Evolutionary conservation across 2,888 invertebrate genomes (phyloP).

Genomic region (Drosophila acutilabella): DNA sequence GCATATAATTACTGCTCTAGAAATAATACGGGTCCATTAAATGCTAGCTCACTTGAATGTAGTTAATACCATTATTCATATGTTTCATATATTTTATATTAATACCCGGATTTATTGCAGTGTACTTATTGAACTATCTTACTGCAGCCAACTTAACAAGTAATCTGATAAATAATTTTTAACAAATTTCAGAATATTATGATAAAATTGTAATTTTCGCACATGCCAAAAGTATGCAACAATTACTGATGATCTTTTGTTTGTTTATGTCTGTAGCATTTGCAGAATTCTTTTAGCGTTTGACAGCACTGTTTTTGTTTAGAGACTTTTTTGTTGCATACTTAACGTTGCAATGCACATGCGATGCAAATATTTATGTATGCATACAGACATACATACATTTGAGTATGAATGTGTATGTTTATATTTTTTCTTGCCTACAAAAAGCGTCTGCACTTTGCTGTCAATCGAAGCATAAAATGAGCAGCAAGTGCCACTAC

Average conservation of each 20-base stretch:
- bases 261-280: background rate
- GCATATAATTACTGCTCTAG: too few species aligned
- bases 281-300: slow-evolving; percentile 21
- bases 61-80: too few species aligned
- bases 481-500: slow-evolving; percentile 82
- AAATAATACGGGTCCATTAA: too few species aligned
- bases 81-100: too few species aligned
- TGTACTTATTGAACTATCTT: too few species aligned
- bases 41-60: too few species aligned
- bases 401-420: background rate
- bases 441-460: slow-evolving; percentile 73
- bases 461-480: slow-evolving; percentile 79
- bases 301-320: slow-evolving; percentile 27
- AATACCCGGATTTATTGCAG: too few species aligned
- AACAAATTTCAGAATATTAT: background rate
- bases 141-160: too few species aligned
- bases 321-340: slow-evolving; percentile 5
- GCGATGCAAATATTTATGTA: background rate
- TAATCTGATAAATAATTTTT: too few species aligned
- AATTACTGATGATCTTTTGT: background rate
- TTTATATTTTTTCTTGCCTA: slow-evolving; percentile 24
- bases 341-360: slow-evolving; percentile 17
- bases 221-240: slow-evolving; percentile 43
- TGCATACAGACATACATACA: background rate
- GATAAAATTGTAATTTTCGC: background rate